Evolutionary conservation across 1,140 invertebrate species (phyloP).

Genomic region (Apis cerana): DNA sequence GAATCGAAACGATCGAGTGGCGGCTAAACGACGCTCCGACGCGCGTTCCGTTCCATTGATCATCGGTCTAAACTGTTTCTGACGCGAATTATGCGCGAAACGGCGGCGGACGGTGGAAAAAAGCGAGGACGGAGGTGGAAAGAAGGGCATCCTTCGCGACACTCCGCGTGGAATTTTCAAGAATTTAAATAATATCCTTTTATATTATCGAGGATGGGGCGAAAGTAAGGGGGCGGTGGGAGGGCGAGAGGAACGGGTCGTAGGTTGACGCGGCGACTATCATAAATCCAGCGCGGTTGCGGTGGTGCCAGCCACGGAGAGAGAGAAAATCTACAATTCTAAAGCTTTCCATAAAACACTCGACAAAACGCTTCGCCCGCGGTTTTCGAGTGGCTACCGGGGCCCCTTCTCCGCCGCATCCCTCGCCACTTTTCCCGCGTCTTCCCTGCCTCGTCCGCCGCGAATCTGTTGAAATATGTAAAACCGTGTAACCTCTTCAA

Average conservation of each 20-base stretch:
- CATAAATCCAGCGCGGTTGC: slow-evolving; percentile 70
- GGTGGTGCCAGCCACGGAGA: slow-evolving; percentile 47
- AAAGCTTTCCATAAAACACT: slow-evolving; percentile 81
- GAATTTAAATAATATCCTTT: slow-evolving; percentile 74
- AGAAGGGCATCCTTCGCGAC: not conserved
- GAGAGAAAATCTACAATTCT: slow-evolving; percentile 80
- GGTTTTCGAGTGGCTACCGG: slow-evolving; percentile 77
- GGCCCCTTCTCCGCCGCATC: slow-evolving; percentile 34
- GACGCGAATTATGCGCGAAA: slow-evolving; percentile 64
- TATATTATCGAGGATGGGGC: slow-evolving; percentile 58
- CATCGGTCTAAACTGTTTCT: slow-evolving; percentile 66
- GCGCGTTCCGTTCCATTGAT: slow-evolving; percentile 49
- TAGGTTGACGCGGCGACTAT: slow-evolving; percentile 48
- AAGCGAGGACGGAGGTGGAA: not conserved
- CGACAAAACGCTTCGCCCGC: slow-evolving; percentile 79
- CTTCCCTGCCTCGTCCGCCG: slow-evolving; percentile 14
- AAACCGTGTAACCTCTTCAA: slow-evolving; percentile 81
- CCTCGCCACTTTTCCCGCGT: slow-evolving; percentile 25
- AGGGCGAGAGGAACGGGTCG: not conserved
- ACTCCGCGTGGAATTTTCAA: slow-evolving; percentile 50
- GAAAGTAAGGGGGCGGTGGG: slow-evolving; percentile 55
- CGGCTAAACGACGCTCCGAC: not conserved
- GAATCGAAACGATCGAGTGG: slow-evolving; percentile 73
- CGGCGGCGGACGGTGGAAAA: slow-evolving; percentile 10
- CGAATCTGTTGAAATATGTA: slow-evolving; percentile 80